Conservation (phyloP, 2,113 vertebrate genomes). For the Rhinolophus sinicus region DNA sequence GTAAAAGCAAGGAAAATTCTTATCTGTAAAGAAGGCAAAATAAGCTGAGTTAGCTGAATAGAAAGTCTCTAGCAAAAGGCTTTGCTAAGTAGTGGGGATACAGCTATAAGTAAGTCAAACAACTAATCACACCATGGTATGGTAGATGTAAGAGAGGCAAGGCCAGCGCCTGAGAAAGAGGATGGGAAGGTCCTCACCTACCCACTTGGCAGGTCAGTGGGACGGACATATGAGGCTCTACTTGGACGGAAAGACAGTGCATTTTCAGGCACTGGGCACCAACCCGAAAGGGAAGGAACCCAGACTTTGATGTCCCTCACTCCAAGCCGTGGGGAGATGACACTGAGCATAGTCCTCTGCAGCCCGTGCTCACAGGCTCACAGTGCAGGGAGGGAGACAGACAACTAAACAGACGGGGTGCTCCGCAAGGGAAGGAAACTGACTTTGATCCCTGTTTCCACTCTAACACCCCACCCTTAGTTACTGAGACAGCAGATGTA, state of each 20-base stretch:
- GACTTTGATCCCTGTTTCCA: conserved; percentile 58
- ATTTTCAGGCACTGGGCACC: neutral
- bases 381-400: neutral
- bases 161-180: neutral
- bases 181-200: neutral
- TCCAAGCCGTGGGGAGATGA: neutral
- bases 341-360: neutral
- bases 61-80: neutral
- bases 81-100: neutral
- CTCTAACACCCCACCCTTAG: neutral
- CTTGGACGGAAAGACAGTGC: neutral
- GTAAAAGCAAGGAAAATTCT: neutral
- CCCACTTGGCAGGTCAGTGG: neutral
- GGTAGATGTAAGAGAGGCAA: neutral
- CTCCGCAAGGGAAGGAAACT: conserved; percentile 7
- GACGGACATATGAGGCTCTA: neutral
- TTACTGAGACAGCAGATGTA: neutral
- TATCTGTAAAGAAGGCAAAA: neutral
- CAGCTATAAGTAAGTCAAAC: neutral
- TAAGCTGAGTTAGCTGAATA: neutral
- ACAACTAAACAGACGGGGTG: conserved; percentile 26
- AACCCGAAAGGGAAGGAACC: neutral
- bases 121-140: neutral
- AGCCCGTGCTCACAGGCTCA: neutral
- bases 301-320: neutral